A percentile compares a stretch with the other conserved stretches of the same genome.
phyloP scores from a whole-genome alignment of 2,797 vertebrate genomes.

The Fistularia tabacaria region DNA sequence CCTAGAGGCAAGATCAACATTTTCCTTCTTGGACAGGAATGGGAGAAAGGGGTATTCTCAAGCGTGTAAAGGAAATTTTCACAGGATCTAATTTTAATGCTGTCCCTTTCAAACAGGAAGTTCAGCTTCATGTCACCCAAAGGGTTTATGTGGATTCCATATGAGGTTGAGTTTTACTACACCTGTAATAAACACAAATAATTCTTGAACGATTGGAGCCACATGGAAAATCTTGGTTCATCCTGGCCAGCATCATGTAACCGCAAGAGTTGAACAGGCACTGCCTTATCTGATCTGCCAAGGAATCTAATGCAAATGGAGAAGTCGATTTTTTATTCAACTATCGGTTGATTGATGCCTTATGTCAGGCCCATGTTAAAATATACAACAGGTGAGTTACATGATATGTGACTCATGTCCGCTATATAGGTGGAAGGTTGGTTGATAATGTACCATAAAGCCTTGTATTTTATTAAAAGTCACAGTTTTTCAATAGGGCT shows the following conservation, averaged over 20 bases:
- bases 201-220: conserved; percentile 36
- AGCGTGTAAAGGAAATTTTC: conserved; percentile 25
- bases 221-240: conserved; percentile 47
- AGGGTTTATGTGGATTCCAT: conserved; percentile 25
- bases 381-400: conserved; percentile 32
- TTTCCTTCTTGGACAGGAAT: conserved; percentile 13
- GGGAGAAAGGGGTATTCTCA: conserved; percentile 16
- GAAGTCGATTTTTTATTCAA: conserved; percentile 39
- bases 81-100: conserved; percentile 33
- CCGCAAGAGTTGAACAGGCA: conserved; percentile 53
- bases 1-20: conserved; percentile 4
- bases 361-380: conserved; percentile 44
- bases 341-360: conserved; percentile 49
- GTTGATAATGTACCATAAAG: conserved; percentile 7
- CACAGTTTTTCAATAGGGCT: conserved; percentile 15
- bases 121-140: conserved; percentile 33
- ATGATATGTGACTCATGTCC: conserved; percentile 39
- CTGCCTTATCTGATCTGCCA: conserved; percentile 54
- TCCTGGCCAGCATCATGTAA: conserved; percentile 24
- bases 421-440: conserved; percentile 30
- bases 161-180: conserved; percentile 44
- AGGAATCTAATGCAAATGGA: conserved; percentile 54
- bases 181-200: conserved; percentile 56
- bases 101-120: conserved; percentile 39
- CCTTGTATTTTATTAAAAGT: conserved; percentile 24